Percentiles rank a stretch among this genome's conserved stretches.
phyloP scores from a whole-genome alignment of 2,113 vertebrate genomes.

The Scortum barcoo region DNA sequence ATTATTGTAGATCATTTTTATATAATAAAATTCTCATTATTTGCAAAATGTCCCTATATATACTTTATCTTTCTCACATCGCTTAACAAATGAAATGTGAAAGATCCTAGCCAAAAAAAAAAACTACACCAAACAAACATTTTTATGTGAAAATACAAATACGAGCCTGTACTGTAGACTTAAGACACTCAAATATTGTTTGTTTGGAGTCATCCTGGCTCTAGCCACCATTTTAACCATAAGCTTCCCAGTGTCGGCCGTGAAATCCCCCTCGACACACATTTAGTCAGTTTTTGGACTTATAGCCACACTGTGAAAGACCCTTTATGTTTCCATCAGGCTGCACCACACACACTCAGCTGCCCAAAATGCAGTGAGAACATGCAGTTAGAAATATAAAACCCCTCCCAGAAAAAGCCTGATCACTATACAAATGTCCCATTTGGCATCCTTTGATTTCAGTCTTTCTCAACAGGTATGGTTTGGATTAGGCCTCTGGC shows the following conservation, averaged over 20 bases:
- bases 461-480: conserved; percentile 40
- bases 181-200: neutral
- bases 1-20: too few species aligned
- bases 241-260: neutral
- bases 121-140: too few species aligned
- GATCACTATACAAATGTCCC: neutral
- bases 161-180: neutral
- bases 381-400: neutral
- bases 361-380: neutral
- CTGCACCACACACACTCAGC: neutral
- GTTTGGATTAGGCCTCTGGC: neutral
- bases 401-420: neutral
- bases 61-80: neutral
- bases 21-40: too few species aligned
- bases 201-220: neutral
- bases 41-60: too few species aligned
- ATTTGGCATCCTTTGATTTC: neutral
- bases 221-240: neutral
- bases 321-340: neutral
- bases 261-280: neutral
- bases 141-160: neutral
- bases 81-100: neutral
- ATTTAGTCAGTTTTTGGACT: neutral
- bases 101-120: neutral
- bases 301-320: neutral